A percentile compares a stretch with the other conserved stretches of the same genome.
phyloP scores from a whole-genome alignment of 2,888 invertebrate species.

The Stictocephala bisonia region DNA sequence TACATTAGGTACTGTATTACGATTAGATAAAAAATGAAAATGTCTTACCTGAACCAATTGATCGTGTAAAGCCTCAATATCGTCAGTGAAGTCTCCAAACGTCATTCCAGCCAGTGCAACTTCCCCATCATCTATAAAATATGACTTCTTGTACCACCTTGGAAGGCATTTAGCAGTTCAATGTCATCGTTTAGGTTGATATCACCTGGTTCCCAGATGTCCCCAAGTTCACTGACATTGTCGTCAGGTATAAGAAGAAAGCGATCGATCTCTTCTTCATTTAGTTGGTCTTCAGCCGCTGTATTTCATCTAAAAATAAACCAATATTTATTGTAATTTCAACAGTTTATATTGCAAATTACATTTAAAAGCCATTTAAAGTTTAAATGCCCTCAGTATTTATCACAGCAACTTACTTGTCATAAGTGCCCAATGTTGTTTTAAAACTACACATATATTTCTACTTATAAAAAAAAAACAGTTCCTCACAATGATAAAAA shows the following conservation, averaged over 20 bases:
- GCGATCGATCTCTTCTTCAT: neutral
- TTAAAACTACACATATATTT: neutral
- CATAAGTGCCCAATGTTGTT: neutral
- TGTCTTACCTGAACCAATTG: neutral
- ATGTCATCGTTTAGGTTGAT: neutral
- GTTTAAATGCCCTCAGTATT: constrained; percentile 2
- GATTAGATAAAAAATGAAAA: too few species aligned
- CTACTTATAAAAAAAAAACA: neutral
- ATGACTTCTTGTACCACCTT: neutral
- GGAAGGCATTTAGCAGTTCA: neutral
- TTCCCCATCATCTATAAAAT: too few species aligned
- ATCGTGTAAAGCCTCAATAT: too few species aligned
- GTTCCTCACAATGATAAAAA: neutral
- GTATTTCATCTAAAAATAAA: neutral
- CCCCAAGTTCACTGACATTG: neutral
- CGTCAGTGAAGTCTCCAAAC: too few species aligned
- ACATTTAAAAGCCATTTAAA: neutral
- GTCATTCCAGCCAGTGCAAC: too few species aligned
- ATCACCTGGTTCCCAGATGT: neutral
- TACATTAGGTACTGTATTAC: too few species aligned
- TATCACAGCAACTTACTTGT: neutral
- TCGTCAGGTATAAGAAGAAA: neutral
- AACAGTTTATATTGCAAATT: neutral
- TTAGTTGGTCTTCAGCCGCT: neutral
- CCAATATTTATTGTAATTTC: neutral